Conservation (phyloP, 2,113 vertebrate genomes). For the Chionomys nivalis region DNA sequence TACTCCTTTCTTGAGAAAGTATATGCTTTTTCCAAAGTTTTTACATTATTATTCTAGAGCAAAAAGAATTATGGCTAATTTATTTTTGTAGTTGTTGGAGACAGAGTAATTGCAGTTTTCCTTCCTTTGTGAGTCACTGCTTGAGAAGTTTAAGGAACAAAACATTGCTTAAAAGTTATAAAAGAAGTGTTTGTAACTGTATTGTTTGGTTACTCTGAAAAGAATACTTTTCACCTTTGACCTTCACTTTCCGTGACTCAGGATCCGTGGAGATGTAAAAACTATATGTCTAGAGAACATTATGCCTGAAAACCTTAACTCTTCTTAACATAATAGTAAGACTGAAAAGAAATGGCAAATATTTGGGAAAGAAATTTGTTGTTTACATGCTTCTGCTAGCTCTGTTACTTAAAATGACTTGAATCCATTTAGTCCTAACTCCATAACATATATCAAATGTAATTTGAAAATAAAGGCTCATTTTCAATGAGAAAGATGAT, state of each 20-base stretch:
- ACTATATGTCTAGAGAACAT: background rate
- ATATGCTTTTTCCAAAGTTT: background rate
- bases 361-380: background rate
- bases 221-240: background rate
- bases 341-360: background rate
- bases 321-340: background rate
- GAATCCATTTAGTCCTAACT: background rate
- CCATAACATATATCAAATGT: background rate
- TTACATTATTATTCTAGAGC: constrained; percentile 36
- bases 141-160: background rate
- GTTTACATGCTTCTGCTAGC: background rate
- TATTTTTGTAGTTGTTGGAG: background rate
- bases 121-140: background rate
- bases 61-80: constrained; percentile 43
- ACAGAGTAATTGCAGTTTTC: constrained; percentile 36
- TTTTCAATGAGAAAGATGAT: constrained; percentile 5
- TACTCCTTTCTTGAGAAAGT: constrained; percentile 34
- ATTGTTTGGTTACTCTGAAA: background rate
- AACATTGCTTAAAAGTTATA: background rate
- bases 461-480: background rate
- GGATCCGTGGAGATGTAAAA: background rate
- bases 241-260: background rate
- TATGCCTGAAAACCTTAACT: background rate
- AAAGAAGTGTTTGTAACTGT: background rate
- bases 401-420: background rate